phyloP scores from a whole-genome alignment of 2,888 invertebrate genomes.

The Brachylomia viminalis region DNA sequence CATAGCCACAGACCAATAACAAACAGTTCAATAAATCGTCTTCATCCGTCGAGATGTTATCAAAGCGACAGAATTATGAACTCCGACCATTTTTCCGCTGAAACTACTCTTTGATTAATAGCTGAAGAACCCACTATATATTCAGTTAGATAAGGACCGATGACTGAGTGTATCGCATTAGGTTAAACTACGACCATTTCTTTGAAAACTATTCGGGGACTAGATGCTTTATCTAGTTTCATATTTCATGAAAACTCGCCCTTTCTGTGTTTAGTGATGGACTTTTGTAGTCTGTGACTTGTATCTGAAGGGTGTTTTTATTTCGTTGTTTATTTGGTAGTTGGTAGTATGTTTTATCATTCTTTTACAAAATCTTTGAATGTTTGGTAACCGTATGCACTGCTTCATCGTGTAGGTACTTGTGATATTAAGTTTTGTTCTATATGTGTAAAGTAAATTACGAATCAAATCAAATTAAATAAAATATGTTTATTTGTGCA shows the following conservation, averaged over 20 bases:
- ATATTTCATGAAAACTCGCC: slow-evolving; percentile 79
- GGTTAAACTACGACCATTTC: slow-evolving; percentile 82
- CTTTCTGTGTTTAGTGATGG: slow-evolving; percentile 70
- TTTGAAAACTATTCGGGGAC: slow-evolving; percentile 83
- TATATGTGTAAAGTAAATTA: background rate
- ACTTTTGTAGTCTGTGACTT: slow-evolving; percentile 64
- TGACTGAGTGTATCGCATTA: slow-evolving; percentile 85
- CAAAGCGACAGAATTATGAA: slow-evolving; percentile 67
- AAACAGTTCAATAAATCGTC: slow-evolving; percentile 61
- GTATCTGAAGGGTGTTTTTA: slow-evolving; percentile 47
- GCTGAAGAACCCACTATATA: slow-evolving; percentile 77
- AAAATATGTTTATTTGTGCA: background rate
- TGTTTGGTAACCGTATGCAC: background rate
- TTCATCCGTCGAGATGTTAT: slow-evolving; percentile 62
- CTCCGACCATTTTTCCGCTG: slow-evolving; percentile 63
- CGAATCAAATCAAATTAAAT: background rate
- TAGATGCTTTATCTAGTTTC: slow-evolving; percentile 79
- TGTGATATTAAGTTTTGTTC: background rate
- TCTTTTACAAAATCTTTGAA: background rate
- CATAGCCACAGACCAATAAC: slow-evolving; percentile 29
- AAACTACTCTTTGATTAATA: slow-evolving; percentile 80
- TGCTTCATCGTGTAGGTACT: background rate
- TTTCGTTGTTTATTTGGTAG: slow-evolving; percentile 15
- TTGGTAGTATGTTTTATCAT: background rate
- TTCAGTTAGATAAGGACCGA: slow-evolving; percentile 83